Evolutionary conservation across 2,888 invertebrate genomes (phyloP).

Genomic region (Troides helena): DNA sequence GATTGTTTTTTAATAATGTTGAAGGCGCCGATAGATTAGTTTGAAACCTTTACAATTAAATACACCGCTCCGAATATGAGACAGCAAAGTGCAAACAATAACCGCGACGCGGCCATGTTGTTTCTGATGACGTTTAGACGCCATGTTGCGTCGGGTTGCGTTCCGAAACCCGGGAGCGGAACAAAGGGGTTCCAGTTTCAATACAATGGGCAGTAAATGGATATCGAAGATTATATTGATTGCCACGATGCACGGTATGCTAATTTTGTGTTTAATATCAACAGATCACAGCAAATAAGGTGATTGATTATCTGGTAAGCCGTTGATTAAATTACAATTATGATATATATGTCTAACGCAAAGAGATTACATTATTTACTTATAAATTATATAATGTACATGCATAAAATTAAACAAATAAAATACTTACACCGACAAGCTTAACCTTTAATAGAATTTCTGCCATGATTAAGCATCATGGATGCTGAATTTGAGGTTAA

Average conservation of each 20-base stretch:
- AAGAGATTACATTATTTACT: too few species aligned
- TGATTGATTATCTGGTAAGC: slow-evolving; percentile 16
- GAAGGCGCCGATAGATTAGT: slow-evolving; percentile 5
- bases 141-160: slow-evolving; percentile 54
- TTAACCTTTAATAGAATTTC: too few species aligned
- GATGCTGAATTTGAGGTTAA: too few species aligned
- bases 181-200: slow-evolving; percentile 61
- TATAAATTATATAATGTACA: too few species aligned
- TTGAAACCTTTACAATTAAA: slow-evolving; percentile 17
- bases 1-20: neutral
- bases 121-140: slow-evolving; percentile 61
- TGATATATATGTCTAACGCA: neutral
- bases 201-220: slow-evolving; percentile 53
- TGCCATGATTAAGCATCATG: too few species aligned
- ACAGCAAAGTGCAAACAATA: slow-evolving; percentile 56
- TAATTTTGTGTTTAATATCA: slow-evolving; percentile 40
- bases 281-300: slow-evolving; percentile 21
- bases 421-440: too few species aligned
- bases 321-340: slow-evolving; percentile 3
- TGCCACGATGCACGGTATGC: slow-evolving; percentile 34
- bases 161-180: slow-evolving; percentile 42
- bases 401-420: too few species aligned
- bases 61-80: slow-evolving; percentile 27
- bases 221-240: slow-evolving; percentile 36
- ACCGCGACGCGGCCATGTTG: slow-evolving; percentile 64